These are phyloP conservation scores for Ephydatia muelleri DNA, from an alignment of 37 sponge, comb jelly and placozoan genomes.

Conservation along the genomic window DNA sequence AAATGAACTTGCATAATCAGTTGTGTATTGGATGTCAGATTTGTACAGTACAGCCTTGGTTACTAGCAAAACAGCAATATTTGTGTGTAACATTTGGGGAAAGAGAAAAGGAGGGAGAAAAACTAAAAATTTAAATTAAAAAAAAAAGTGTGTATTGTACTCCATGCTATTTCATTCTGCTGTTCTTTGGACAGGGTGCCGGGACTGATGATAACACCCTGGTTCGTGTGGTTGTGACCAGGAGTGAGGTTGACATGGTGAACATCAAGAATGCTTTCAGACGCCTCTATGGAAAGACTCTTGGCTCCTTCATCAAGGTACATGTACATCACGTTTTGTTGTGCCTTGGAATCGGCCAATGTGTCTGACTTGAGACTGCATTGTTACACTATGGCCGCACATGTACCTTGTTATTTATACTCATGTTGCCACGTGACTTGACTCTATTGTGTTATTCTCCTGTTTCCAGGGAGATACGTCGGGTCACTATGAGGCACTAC, in stretches of 20 bases:
- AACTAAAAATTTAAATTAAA: too few relatives aligned
- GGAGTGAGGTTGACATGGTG: constrained; percentile 94
- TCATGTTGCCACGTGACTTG: too few relatives aligned
- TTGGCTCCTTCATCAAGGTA: constrained; percentile 88
- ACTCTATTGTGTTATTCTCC: background rate
- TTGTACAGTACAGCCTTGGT: too few relatives aligned
- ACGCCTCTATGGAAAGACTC: constrained; percentile 69
- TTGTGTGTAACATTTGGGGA: too few relatives aligned
- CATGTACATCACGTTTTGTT: background rate
- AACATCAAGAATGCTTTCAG: constrained; percentile 78
- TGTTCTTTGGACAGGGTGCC: constrained; percentile 66
- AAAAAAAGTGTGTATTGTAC: too few relatives aligned
- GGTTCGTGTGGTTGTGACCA: constrained; percentile 78
- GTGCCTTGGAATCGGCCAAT: too few relatives aligned
- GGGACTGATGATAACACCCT: constrained; percentile 84
- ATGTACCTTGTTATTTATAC: too few relatives aligned
- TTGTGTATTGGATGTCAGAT: too few relatives aligned
- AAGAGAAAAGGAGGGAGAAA: too few relatives aligned
- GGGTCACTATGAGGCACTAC: constrained; percentile 64
- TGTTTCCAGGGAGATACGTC: constrained; percentile 64
- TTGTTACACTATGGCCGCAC: background rate
- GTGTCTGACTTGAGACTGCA: too few relatives aligned
- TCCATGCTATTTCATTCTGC: background rate
- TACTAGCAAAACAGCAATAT: too few relatives aligned
- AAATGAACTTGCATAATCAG: too few relatives aligned